phyloP scores from a whole-genome alignment of 2,888 invertebrate genomes.

The Rhyacophila evoluta region DNA sequence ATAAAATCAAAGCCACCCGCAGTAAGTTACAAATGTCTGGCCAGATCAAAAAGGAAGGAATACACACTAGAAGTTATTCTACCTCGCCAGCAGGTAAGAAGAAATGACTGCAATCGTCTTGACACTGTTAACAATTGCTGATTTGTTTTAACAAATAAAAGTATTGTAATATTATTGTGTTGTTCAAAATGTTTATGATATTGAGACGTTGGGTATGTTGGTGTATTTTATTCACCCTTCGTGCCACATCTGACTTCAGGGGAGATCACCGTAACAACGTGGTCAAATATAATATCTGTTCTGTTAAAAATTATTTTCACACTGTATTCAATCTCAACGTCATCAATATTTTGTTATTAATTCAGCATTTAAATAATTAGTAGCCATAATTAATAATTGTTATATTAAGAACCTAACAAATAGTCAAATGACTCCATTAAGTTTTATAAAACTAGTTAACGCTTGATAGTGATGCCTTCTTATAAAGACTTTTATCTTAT shows the following conservation, averaged over 20 bases:
- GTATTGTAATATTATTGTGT: conserved; percentile 17
- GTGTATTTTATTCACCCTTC: neutral
- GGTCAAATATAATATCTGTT: too few relatives aligned
- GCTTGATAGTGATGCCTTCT: conserved; percentile 8
- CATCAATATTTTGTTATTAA: conserved; percentile 8
- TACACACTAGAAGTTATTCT: conserved; percentile 66
- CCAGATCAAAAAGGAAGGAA: conserved; percentile 64
- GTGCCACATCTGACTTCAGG: too few relatives aligned
- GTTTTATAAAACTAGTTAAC: conserved; percentile 15
- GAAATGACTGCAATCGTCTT: conserved; percentile 62
- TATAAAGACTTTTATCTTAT: conserved; percentile 3
- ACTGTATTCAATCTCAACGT: neutral
- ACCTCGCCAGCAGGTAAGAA: conserved; percentile 66
- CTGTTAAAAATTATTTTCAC: too few relatives aligned
- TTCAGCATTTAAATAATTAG: neutral
- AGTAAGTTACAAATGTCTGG: conserved; percentile 64
- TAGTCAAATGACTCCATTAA: neutral
- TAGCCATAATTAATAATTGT: conserved; percentile 7
- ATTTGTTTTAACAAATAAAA: conserved; percentile 15
- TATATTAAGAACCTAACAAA: conserved; percentile 12
- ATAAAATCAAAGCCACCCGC: conserved; percentile 67
- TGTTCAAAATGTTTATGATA: neutral
- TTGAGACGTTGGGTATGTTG: neutral
- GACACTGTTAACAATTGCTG: neutral
- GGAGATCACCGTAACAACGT: too few relatives aligned